Percentiles rank a stretch among this genome's conserved stretches.
These are phyloP conservation scores for Orthonevra nobilis DNA, from an alignment of 2,888 invertebrate genomes.

Conservation along the genomic window DNA sequence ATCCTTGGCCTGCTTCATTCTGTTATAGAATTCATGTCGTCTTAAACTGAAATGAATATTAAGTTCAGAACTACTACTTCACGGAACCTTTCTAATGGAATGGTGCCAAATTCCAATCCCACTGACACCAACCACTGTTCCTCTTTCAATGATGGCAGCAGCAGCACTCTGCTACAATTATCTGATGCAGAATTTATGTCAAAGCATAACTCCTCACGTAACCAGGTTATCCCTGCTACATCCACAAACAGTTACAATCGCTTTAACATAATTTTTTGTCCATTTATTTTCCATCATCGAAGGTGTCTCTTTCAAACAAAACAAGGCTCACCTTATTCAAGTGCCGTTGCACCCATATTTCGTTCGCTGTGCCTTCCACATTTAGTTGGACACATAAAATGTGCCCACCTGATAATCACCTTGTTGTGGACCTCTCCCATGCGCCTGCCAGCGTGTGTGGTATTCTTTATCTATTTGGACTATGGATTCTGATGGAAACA, in stretches of 20 bases:
- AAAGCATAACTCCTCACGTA: background rate
- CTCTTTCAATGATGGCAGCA: too few species aligned
- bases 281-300: too few species aligned
- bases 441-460: slow-evolving; percentile 1
- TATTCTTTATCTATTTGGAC: slow-evolving; percentile 39
- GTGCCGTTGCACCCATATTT: slow-evolving; percentile 40
- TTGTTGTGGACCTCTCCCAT: slow-evolving; percentile 45
- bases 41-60: too few species aligned
- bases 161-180: too few species aligned
- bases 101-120: too few species aligned
- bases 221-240: slow-evolving; percentile 17
- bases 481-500: slow-evolving; percentile 16
- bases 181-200: slow-evolving; percentile 11
- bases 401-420: slow-evolving; percentile 49
- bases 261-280: background rate
- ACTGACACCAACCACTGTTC: too few species aligned
- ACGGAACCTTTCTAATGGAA: too few species aligned
- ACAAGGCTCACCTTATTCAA: slow-evolving; percentile 16
- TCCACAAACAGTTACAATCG: slow-evolving; percentile 8
- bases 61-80: too few species aligned
- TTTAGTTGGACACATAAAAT: slow-evolving; percentile 41
- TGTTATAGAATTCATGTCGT: too few species aligned
- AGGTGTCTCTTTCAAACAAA: too few species aligned
- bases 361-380: slow-evolving; percentile 1
- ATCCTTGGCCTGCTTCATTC: too few species aligned